These are phyloP conservation scores for Hylaeus volcanicus DNA, from an alignment of 1,140 invertebrate genomes.

Conservation along the genomic window DNA sequence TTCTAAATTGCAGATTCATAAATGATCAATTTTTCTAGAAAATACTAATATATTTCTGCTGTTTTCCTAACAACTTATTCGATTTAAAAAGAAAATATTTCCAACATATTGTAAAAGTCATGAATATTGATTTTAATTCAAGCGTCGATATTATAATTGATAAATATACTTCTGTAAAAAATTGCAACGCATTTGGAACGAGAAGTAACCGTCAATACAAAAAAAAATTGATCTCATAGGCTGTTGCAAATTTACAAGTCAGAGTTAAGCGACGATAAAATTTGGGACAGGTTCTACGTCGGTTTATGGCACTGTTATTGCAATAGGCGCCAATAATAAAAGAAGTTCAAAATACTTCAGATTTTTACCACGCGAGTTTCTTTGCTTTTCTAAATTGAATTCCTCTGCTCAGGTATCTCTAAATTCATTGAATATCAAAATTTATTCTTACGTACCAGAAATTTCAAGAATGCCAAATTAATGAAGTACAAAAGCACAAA, in stretches of 20 bases:
- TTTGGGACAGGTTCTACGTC: background rate
- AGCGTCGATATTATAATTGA: background rate
- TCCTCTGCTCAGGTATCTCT: background rate
- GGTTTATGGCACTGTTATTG: slow-evolving; percentile 23
- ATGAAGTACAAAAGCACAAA: no score
- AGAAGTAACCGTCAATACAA: background rate
- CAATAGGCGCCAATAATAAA: background rate
- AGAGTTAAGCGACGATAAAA: background rate
- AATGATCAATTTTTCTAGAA: no score
- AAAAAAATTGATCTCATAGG: background rate
- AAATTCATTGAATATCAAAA: background rate
- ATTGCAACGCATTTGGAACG: background rate
- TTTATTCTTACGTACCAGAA: background rate
- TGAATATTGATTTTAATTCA: no score
- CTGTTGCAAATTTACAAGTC: background rate
- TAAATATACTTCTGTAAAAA: background rate
- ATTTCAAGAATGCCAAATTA: no score
- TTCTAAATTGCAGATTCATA: no score
- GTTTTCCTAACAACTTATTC: background rate
- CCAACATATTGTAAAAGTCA: no score
- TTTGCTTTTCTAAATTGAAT: background rate
- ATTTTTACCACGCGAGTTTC: background rate
- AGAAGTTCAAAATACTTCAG: background rate
- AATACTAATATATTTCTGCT: no score
- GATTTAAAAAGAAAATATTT: background rate